Evolutionary conservation across 2,113 vertebrate species (phyloP).

Genomic region (Eudorcas thomsonii): DNA sequence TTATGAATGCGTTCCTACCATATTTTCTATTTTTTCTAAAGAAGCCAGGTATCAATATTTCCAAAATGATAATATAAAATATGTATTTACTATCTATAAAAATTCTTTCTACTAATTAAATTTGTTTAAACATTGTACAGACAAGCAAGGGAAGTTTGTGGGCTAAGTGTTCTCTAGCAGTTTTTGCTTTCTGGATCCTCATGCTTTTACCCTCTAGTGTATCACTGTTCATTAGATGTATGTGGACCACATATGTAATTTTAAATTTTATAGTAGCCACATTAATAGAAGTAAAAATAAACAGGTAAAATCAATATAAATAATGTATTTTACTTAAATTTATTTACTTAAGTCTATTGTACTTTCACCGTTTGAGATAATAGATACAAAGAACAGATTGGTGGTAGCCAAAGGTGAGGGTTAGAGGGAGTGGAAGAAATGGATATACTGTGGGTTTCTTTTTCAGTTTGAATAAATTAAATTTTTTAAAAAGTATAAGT

Average conservation of each 20-base stretch:
- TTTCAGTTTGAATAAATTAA: not conserved
- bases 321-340: not conserved
- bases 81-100: not conserved
- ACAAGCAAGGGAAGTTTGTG: not conserved
- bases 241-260: not conserved
- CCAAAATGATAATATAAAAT: not conserved
- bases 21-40: not conserved
- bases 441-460: not conserved
- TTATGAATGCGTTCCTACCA: not conserved
- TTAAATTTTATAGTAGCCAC: not conserved
- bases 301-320: not conserved
- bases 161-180: not conserved
- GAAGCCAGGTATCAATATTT: not conserved
- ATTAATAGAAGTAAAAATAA: not conserved
- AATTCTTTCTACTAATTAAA: not conserved
- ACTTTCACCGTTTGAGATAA: not conserved
- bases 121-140: not conserved
- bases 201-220: not conserved
- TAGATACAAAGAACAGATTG: not conserved
- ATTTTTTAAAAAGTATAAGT: not conserved
- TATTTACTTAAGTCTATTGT: not conserved
- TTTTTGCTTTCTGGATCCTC: not conserved
- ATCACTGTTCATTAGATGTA: not conserved
- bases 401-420: not conserved
- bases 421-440: not conserved